These are phyloP conservation scores for Tinamus major DNA, from an alignment of 2,797 vertebrate genomes.

Conservation along the genomic window DNA sequence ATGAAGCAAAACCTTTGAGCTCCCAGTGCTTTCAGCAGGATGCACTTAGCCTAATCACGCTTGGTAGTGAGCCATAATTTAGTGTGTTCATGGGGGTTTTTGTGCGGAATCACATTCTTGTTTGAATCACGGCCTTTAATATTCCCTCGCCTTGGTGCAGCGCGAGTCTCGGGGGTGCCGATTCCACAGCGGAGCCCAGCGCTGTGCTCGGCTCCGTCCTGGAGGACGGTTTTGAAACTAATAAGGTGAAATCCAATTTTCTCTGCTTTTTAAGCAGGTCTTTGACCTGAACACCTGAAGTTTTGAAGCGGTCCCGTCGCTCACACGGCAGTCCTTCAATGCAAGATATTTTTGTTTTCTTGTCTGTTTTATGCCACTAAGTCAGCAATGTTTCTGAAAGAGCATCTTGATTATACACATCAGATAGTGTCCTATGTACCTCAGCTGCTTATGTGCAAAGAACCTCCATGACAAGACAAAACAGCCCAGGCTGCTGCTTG, in stretches of 20 bases:
- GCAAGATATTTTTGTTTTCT: background rate
- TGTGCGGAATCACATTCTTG: background rate
- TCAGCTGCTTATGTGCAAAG: background rate
- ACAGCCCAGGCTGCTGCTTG: background rate
- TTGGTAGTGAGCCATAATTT: background rate
- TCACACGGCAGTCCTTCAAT: no score
- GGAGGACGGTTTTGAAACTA: background rate
- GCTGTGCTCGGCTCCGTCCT: background rate
- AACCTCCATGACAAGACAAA: background rate
- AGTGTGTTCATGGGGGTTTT: background rate
- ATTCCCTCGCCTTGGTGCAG: background rate
- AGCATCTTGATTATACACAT: background rate
- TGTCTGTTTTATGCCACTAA: background rate
- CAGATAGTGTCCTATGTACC: background rate
- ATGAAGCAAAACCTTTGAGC: background rate
- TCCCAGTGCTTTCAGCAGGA: background rate
- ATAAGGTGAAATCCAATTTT: background rate
- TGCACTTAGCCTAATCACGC: background rate
- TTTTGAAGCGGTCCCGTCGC: background rate
- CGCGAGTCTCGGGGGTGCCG: background rate
- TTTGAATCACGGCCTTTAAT: fast-evolving
- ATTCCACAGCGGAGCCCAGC: background rate
- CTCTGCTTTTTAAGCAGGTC: background rate
- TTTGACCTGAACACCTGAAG: background rate
- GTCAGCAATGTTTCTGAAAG: background rate